phyloP scores from a whole-genome alignment of 2,113 vertebrate genomes.

The Prunella himalayana region DNA sequence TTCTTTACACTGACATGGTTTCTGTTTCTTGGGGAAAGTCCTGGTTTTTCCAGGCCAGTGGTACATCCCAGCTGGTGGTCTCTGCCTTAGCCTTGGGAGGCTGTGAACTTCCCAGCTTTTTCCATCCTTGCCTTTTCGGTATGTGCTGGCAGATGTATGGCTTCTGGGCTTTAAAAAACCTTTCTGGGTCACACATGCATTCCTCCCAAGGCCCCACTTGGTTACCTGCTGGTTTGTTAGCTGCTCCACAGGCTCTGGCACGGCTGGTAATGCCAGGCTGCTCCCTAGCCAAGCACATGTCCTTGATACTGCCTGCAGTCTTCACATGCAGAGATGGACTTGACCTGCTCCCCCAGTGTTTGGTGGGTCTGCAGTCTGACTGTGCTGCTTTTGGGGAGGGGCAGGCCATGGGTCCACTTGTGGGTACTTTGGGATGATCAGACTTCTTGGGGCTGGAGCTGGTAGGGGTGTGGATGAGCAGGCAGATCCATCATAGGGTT shows the following conservation, averaged over 20 bases:
- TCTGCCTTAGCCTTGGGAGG: not conserved
- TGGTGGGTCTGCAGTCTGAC: not conserved
- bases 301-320: not conserved
- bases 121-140: not conserved
- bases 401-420: rapidly evolving
- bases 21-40: not conserved
- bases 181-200: slow-evolving; percentile 2
- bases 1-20: not conserved
- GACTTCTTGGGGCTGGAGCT: not conserved
- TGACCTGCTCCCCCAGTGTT: rapidly evolving
- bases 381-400: not conserved
- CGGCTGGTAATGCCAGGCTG: not conserved
- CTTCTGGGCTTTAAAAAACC: not conserved
- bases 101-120: not conserved
- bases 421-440: not conserved
- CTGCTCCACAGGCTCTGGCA: not conserved
- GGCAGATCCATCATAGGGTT: rapidly evolving
- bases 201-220: not conserved
- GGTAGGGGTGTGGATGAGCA: not conserved
- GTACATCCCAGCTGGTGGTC: not conserved
- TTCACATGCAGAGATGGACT: not conserved
- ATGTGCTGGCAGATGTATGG: not conserved
- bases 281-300: not conserved
- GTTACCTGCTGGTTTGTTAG: not conserved
- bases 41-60: not conserved